These are phyloP conservation scores for Phrynocephalus forsythii DNA, from an alignment of 2,797 vertebrate species.

Conservation along the genomic window DNA sequence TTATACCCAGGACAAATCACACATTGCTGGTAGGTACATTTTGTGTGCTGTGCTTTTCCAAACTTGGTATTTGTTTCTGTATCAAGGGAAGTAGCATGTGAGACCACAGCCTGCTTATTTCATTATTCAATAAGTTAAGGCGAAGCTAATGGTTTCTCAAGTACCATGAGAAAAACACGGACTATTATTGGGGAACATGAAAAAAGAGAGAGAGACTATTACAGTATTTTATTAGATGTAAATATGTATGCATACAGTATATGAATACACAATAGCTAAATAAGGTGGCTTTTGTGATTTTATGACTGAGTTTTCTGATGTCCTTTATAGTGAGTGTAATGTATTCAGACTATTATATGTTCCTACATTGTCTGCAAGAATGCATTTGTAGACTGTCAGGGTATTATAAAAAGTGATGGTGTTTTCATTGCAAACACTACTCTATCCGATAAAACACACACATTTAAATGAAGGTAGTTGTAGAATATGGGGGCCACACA, in stretches of 20 bases:
- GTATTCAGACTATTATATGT: constrained; percentile 55
- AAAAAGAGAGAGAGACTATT: constrained; percentile 29
- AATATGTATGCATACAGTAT: neutral
- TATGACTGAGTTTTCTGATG: constrained; percentile 51
- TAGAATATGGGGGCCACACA: constrained; percentile 1
- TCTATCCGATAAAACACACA: constrained; percentile 53
- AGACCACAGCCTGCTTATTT: neutral
- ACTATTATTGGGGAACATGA: constrained; percentile 14
- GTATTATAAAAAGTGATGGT: constrained; percentile 51
- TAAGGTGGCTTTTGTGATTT: constrained; percentile 6
- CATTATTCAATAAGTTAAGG: neutral
- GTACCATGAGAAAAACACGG: constrained; percentile 9
- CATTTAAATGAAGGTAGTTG: constrained; percentile 47
- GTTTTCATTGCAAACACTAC: constrained; percentile 30
- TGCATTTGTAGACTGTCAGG: constrained; percentile 51
- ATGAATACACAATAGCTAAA: constrained; percentile 25
- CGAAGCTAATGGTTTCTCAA: constrained; percentile 23
- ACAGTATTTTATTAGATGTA: neutral
- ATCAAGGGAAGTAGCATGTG: neutral
- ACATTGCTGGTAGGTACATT: neutral
- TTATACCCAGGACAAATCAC: neutral
- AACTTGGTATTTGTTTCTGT: neutral
- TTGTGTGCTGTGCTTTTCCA: neutral
- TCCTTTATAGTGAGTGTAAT: constrained; percentile 62
- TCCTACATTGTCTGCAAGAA: constrained; percentile 37